Evolutionary conservation across 2,888 invertebrate genomes (phyloP), one percentile per base, ranked within the genome.

Genomic region (Idaea aversata): DNA sequence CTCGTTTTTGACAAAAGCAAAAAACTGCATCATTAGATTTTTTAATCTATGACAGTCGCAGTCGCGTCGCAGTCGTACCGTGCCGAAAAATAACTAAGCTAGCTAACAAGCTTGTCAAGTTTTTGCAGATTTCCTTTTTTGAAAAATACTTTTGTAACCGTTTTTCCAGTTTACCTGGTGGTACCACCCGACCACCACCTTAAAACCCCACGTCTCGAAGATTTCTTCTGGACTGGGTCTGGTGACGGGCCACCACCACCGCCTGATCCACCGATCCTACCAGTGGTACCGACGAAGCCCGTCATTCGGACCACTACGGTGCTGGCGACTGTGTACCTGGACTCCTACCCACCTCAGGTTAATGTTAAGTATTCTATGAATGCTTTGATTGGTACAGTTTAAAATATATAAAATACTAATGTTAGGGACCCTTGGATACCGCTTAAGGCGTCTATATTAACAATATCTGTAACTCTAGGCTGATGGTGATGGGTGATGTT

Each of bases 201-300:
- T 36, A 82, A 72, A 15, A 93, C 93, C n/a, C 93, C 92, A 16
- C 94, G 95, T 60, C 88, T 97, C 66, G 97, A 97, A 78, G 97
- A 97, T 84, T 98, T 97, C 88, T 96, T 98, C 85, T 97, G 97
- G 97, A 97, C 97, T 0, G 97, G 97, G 0, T 96, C 96, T 0
- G 97, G 97, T 0, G 97, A 97, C 81, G 97, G 96, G 0, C 95
- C 96, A 0, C 94, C 95, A 7, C 93, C 94, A 0, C 94, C 88
- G 78, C 93, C 93, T 74, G 94, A 88, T 77, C 90, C 91, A 61
- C 94, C 93, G 66, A 84, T 76, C 69, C 84, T 77, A 1, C 84
- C 88, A 1, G 77, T 85, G 4, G 87, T 80, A 79, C 90, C 92
- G 0, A 78, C 88, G 6, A 88, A 88, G 6, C 90, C 94, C 0